phyloP scores from a whole-genome alignment of 2,797 vertebrate genomes.

The Denticeps clupeoides region DNA sequence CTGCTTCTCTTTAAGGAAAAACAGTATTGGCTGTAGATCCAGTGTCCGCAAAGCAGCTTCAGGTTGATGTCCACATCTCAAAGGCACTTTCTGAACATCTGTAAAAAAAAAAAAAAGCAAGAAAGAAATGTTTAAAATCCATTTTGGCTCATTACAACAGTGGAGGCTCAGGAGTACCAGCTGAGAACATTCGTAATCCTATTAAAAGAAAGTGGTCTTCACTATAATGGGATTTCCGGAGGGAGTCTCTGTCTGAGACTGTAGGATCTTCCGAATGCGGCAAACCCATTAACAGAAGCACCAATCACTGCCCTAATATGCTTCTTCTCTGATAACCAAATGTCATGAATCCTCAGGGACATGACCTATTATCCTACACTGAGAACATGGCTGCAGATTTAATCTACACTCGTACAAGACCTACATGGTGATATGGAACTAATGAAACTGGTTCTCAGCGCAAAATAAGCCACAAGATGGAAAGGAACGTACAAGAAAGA shows the following conservation, averaged over 20 bases:
- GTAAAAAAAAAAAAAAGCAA: not conserved
- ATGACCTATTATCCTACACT: no score
- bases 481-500: no score
- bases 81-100: slow-evolving; percentile 5
- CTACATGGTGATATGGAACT: no score
- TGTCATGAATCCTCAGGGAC: no score
- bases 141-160: not conserved
- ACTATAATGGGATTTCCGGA: not conserved
- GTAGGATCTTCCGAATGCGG: no score
- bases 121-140: not conserved
- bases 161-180: not conserved
- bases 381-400: no score
- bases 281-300: no score
- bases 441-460: no score
- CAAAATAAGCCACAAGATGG: no score
- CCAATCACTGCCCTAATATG: no score
- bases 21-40: not conserved
- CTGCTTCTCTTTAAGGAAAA: not conserved
- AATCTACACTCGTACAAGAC: no score
- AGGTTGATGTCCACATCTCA: not conserved
- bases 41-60: not conserved
- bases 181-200: slow-evolving; percentile 3
- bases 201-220: slow-evolving; percentile 1
- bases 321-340: no score
- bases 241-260: not conserved